Base-by-base conservation (phyloP, 2,888 invertebrate species). In the Galerucella nymphaeae region DNA sequence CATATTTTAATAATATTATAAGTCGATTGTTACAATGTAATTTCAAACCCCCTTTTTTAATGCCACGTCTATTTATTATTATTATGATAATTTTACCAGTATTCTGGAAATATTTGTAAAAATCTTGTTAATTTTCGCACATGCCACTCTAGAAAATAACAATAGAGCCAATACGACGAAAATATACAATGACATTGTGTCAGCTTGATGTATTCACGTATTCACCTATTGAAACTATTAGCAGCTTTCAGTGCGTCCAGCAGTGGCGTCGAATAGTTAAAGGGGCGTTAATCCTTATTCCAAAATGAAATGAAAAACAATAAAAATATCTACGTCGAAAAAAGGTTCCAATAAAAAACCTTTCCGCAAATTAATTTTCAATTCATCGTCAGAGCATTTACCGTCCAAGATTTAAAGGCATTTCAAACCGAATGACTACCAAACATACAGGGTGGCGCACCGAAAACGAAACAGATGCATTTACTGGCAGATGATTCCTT, bases 381-480 rank as follows among this genome's bases (percentile, higher is more conserved):
- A 61, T 62, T 62, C 42, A 41, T 1, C 61, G 61, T 41, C 42
- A 42, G 59, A 59, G 14, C 38, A 42, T 38, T 41, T 42, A 38
- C 61, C 61, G 61, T 64, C 48, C 30, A 67, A 59, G 59, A 59
- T 67, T 67, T 67, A 67, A 67, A 61, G 67, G 58, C 50, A 67
- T 67, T 67, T 66, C 62, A 71, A 62, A 71, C 62, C 53, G 42
- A 61, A 66, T 62, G 62, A 50, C 50, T 65, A 45, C 41, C 61
- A 64, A 71, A 71, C 64, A 71, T 68, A n/a, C n/a, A n/a, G n/a
- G n/a, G n/a, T n/a, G n/a, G n/a, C n/a, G n/a, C n/a, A n/a, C n/a
- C n/a, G n/a, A n/a, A n/a, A n/a, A n/a, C n/a, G n/a, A n/a, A n/a
- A n/a, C n/a, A n/a, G n/a, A n/a, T n/a, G n/a, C n/a, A n/a, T n/a